Evolutionary conservation across 2,888 invertebrate genomes (phyloP).

Genomic region (Sicus ferrugineus): DNA sequence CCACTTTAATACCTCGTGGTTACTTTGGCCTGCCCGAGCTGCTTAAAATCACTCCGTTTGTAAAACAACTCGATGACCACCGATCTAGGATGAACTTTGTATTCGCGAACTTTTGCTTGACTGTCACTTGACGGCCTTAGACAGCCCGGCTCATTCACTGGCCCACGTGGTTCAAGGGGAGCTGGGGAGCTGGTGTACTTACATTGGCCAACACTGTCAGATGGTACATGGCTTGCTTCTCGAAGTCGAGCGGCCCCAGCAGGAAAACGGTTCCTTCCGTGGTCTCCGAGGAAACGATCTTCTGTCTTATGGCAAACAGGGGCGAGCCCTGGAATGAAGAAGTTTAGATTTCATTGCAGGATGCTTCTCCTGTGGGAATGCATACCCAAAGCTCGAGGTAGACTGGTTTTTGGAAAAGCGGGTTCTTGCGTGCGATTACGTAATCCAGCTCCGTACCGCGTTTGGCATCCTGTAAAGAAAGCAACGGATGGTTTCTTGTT

Average conservation of each 20-base stretch:
- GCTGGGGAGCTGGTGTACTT: too few relatives aligned
- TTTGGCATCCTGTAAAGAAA: slow-evolving; percentile 73
- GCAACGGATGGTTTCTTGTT: too few relatives aligned
- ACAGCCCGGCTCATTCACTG: too few relatives aligned
- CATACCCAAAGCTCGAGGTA: slow-evolving; percentile 84
- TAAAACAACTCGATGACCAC: too few relatives aligned
- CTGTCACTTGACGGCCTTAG: too few relatives aligned
- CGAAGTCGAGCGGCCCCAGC: slow-evolving; percentile 83
- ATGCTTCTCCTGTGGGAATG: slow-evolving; percentile 38
- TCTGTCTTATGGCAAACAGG: slow-evolving; percentile 80
- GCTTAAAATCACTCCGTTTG: too few relatives aligned
- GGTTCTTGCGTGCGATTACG: slow-evolving; percentile 82
- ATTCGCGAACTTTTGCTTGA: too few relatives aligned
- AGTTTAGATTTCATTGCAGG: not conserved
- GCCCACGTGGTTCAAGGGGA: too few relatives aligned
- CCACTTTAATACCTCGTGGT: too few relatives aligned
- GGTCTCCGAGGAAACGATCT: slow-evolving; percentile 76
- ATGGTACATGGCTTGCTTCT: slow-evolving; percentile 87
- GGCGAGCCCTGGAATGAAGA: slow-evolving; percentile 76
- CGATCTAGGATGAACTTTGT: too few relatives aligned
- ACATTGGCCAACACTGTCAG: slow-evolving; percentile 88
- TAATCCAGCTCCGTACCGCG: slow-evolving; percentile 84
- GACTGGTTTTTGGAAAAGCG: slow-evolving; percentile 78
- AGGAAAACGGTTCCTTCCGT: slow-evolving; percentile 83
- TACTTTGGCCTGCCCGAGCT: too few relatives aligned